Evolutionary conservation across 2,797 vertebrate genomes (phyloP), one percentile per base, ranked within the genome.

Genomic region (Threskiornis aethiopicus): DNA sequence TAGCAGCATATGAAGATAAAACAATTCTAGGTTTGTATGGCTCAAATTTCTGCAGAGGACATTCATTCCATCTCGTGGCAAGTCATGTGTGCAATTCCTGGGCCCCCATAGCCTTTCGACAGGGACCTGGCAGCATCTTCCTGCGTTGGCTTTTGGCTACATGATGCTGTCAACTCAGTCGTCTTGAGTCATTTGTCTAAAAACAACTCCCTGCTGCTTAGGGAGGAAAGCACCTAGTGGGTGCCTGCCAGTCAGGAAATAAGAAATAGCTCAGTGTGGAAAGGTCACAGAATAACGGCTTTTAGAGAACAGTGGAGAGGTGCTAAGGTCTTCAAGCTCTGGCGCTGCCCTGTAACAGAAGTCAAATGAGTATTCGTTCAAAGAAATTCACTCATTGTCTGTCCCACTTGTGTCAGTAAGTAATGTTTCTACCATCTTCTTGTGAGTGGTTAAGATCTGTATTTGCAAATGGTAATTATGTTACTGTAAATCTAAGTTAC

Each of bases 101-200:
- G 29, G 33, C 21, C 37, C 25, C 28, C 8, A 1, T 19, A 92
- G 83, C 58, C 62, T 79, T 91, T 76, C 2, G 10, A 17, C 33
- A 73, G 78, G 41, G 59, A 77, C 49, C 84, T 95, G 92, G n/a
- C 83, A 92, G 18, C 42, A 67, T 77, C 89, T 71, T 75, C 9
- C 26, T 85, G 24, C 9, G 2, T 87, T 93, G 90, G 84, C 64
- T 93, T 97, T 84, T 87, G 86, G 67, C 88, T 88, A 11, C 26
- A 0, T 54, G 46, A 21, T 77, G 65, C 78, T 92, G 59, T 84
- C 51, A 84, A n/a, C 24, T 87, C 71, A 37, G 59, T 93, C 28
- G 8, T 93, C 81, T 77, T 87, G 89, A 95, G 49, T 96, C 78
- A 91, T 95, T 96, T 87, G 66, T 90, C 93, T 96, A 83, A 92